phyloP scores from a whole-genome alignment of 2,113 vertebrate genomes.

The Mormyrus iriodes region DNA sequence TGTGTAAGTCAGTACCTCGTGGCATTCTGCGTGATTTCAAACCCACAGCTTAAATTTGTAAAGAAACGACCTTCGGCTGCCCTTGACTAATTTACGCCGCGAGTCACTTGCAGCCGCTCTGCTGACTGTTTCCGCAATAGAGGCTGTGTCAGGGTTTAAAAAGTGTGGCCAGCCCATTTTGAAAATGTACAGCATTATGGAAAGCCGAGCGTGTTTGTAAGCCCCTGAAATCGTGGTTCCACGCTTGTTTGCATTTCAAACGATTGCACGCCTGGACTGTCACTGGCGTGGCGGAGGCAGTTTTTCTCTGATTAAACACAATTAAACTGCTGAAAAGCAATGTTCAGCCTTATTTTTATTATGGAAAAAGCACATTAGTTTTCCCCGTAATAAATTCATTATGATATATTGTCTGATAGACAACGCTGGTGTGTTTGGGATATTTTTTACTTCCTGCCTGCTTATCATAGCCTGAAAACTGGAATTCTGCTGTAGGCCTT shows the following conservation, averaged over 20 bases:
- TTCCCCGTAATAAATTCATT: not conserved
- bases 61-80: not conserved
- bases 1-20: not conserved
- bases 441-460: not conserved
- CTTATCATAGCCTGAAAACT: not conserved
- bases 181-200: not conserved
- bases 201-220: not conserved
- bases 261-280: not conserved
- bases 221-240: not conserved
- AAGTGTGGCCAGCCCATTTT: not conserved
- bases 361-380: not conserved
- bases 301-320: not conserved
- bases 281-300: too few relatives aligned
- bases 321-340: not conserved
- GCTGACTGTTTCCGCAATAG: not conserved
- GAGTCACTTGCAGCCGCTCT: not conserved
- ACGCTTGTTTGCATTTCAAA: not conserved
- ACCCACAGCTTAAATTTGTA: not conserved
- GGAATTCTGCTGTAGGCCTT: not conserved
- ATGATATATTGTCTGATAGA: not conserved
- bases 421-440: not conserved
- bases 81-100: not conserved
- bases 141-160: not conserved
- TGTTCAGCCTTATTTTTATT: not conserved
- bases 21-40: not conserved